These are phyloP conservation scores for Diglossa cyanea DNA, from an alignment of 2,797 vertebrate species.

Conservation along the genomic window DNA sequence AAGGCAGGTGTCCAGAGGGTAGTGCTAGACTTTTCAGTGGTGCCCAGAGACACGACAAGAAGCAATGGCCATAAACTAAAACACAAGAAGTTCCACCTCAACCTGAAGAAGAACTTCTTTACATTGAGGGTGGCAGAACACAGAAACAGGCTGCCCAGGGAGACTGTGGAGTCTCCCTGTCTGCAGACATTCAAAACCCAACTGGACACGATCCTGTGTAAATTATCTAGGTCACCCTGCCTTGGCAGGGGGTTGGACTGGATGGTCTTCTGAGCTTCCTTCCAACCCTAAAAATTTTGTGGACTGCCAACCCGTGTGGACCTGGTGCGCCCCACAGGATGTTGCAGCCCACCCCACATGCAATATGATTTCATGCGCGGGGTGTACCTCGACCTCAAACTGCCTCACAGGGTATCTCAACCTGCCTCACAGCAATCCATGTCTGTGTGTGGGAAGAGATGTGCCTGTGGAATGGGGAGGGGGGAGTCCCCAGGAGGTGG, in stretches of 20 bases:
- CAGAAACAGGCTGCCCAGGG: background rate
- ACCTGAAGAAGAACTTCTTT: background rate
- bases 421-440: background rate
- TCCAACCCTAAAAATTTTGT: background rate
- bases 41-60: background rate
- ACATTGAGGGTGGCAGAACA: background rate
- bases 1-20: accelerated
- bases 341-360: background rate
- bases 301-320: background rate
- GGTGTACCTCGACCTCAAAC: accelerated
- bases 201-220: accelerated
- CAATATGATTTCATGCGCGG: background rate
- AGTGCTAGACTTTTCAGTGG: background rate
- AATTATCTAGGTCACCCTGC: background rate
- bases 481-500: background rate
- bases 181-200: background rate
- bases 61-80: background rate
- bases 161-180: background rate
- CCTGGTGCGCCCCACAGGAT: background rate
- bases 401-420: background rate
- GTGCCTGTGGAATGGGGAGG: background rate
- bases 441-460: background rate
- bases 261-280: background rate
- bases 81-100: background rate
- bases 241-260: background rate